Evolutionary conservation across 2,113 vertebrate genomes (phyloP), one percentile per base, ranked within the genome.

Genomic region (Phalacrocorax pelagicus): DNA sequence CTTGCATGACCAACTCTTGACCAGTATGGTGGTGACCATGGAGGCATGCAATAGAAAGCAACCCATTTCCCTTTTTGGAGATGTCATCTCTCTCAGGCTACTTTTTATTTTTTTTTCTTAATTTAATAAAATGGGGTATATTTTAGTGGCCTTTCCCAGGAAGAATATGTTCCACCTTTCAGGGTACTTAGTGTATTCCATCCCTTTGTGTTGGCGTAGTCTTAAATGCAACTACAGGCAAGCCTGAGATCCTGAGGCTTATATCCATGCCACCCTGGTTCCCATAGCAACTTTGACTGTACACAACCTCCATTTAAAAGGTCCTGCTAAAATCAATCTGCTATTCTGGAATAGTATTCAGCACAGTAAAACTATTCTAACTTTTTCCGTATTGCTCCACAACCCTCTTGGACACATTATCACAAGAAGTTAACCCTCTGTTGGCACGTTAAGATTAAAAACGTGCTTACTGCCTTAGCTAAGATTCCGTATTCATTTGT

Each of bases 391-490:
- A 96, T 87, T 70, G 0, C 55, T 77, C 36, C 81, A 73, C 46
- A 80, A 80, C 47, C 61, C 36, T 92, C 63, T 80, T 3, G 2
- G 63, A 44, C 21, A 24, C 47, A 42, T 62, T 90, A 94, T 66
- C 69, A 23, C 77, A 86, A 83, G 65, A 92, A 86, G 36, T 66
- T 23, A 94, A 88, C 47, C 75, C 2, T 1, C 63, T 54, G 57
- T 61, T 95, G 88, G 88, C 72, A 71, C 75, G 57, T 58, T 51
- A 81, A 97, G 89, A 93, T 90, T 95, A 79, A 91, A 95, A 94
- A 59, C 42, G 32, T 62, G 52, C 63, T 65, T 54, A 11, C 52
- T 81, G 87, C 55, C 75, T 90, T 54, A 69, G 61, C 61, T 69
- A 65, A 6, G 2, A 73, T n/a, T 74, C 62, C 55, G 54, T 46